These are phyloP conservation scores for Monochamus saltuarius DNA, from an alignment of 1,140 invertebrate species.

Conservation along the genomic window DNA sequence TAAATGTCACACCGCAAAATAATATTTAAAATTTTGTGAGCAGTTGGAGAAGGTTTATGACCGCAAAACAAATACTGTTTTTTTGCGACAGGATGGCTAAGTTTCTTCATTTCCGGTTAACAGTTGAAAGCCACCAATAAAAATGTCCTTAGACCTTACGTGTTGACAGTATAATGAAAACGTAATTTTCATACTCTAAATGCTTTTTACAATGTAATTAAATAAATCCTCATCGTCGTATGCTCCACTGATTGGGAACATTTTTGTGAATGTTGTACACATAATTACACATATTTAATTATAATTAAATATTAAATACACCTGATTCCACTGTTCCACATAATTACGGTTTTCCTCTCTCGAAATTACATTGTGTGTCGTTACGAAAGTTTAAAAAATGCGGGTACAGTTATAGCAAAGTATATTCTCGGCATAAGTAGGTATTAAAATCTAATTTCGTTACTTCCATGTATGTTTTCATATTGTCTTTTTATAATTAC, in stretches of 20 bases:
- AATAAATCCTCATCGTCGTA: constrained; percentile 21
- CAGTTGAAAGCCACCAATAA: no score
- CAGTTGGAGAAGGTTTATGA: no score
- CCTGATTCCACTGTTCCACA: constrained; percentile 20
- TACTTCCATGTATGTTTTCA: neutral
- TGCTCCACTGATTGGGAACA: constrained; percentile 23
- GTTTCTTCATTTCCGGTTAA: no score
- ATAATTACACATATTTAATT: constrained; percentile 27
- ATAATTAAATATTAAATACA: constrained; percentile 27
- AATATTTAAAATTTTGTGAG: no score
- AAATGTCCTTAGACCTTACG: neutral
- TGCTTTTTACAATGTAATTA: constrained; percentile 28
- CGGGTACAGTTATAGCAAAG: constrained; percentile 15
- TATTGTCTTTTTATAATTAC: no score
- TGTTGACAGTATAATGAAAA: constrained; percentile 17
- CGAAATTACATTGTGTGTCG: constrained; percentile 20
- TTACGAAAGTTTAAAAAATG: constrained; percentile 16
- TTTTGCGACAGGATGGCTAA: no score
- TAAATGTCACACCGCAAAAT: no score
- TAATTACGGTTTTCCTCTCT: constrained; percentile 26
- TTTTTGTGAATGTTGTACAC: constrained; percentile 22
- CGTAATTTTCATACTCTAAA: constrained; percentile 26
- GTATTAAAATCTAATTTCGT: constrained; percentile 19
- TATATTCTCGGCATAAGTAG: constrained; percentile 1
- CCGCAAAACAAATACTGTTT: no score